Base-by-base conservation (phyloP, 2,888 invertebrate species). In the Gryllus longicercus region DNA sequence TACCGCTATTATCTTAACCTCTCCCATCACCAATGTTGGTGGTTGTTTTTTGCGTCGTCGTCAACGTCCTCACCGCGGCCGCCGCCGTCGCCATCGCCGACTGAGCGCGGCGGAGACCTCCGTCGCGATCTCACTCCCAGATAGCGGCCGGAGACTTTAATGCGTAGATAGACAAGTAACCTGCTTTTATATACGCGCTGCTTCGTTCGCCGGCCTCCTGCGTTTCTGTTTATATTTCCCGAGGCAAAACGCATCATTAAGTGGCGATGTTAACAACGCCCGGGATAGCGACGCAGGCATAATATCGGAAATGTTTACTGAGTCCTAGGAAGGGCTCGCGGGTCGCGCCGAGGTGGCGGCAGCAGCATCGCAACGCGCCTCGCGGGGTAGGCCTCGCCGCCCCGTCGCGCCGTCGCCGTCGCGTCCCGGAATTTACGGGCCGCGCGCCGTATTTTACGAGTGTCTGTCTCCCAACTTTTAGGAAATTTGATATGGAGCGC, bases 171-270 rank as follows among this genome's bases (percentile, higher is more conserved):
- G 63, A 63, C 63, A 63, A 63, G 63, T 63, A 63, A 63, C 63
- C 63, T 63, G 63, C 63, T 63, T 63, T 63, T 63, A 63, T 63
- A n/a, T 63, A 63, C 63, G 63, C 63, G 63, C n/a, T 63, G 63
- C 14, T 38, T 63, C 63, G 63, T 8, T n/a, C 63, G 63, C 63
- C 63, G 63, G 63, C 63, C 63, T 14, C 63, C 63, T 63, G 63
- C 63, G 63, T 63, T 63, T 63, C 63, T 63, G 63, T 63, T 63
- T 63, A 63, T 63, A 63, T 63, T 63, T 63, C 63, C 63, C 16
- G 63, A 63, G 63, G 63, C 63, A 63, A 63, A 63, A 63, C 63
- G 63, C 63, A n/a, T 63, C 63, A 14, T 63, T 63, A 63, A 63
- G 63, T 63, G 63, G 14, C 16, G 63, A 63, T 63, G 63, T 63